Conservation (phyloP, 2,888 invertebrate genomes). For the Drosophila leonis region DNA sequence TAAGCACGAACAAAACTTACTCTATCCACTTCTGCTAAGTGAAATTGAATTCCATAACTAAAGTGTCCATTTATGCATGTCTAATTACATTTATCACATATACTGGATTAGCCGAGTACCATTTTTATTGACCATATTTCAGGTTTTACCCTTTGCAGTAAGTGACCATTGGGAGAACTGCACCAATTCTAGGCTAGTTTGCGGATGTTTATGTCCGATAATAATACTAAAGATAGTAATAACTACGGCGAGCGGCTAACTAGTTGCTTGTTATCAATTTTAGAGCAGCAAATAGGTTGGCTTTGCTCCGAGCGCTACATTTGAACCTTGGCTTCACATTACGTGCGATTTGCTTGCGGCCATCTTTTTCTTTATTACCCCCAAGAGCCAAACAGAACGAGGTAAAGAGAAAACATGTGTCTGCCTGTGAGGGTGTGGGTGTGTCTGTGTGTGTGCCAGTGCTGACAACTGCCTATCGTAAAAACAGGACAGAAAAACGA, state of each 20-base stretch:
- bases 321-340: slow-evolving; percentile 15
- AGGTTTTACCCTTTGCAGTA: not conserved
- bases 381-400: slow-evolving; percentile 16
- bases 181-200: not conserved
- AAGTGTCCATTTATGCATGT: slow-evolving; percentile 15
- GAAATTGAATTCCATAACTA: slow-evolving; percentile 10
- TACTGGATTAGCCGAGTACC: slow-evolving; percentile 3
- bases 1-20: not conserved
- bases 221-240: not conserved
- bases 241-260: not conserved
- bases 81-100: slow-evolving; percentile 44
- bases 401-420: slow-evolving; percentile 16
- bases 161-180: not conserved
- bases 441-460: not conserved
- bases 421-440: not conserved
- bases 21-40: not conserved
- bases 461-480: slow-evolving; percentile 7
- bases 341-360: slow-evolving; percentile 30
- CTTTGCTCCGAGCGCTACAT: not conserved
- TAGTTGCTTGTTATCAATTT: slow-evolving; percentile 1
- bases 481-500: not conserved
- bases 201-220: not conserved
- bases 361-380: slow-evolving; percentile 17
- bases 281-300: slow-evolving; percentile 3
- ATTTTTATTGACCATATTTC: not conserved